phyloP scores from a whole-genome alignment of 2,888 invertebrate genomes.

The Cantharis flavilabris region DNA sequence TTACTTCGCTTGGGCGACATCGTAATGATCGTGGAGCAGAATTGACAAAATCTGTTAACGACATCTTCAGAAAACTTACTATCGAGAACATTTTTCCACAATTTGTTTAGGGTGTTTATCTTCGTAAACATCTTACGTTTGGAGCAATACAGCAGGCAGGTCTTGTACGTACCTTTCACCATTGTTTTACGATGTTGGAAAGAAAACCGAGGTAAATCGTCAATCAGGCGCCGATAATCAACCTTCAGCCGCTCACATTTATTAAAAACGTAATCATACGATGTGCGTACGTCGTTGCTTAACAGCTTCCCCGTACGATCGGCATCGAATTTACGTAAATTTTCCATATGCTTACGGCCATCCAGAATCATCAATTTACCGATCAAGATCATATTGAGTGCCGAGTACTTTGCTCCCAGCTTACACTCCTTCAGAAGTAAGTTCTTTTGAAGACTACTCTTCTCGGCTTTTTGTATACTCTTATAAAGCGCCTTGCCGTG shows the following conservation, averaged over 20 bases:
- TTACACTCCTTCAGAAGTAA: neutral
- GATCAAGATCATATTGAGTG: neutral
- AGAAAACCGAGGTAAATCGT: neutral
- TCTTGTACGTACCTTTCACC: neutral
- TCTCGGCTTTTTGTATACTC: neutral
- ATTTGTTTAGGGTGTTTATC: neutral
- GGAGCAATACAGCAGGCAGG: neutral
- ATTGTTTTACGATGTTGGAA: neutral
- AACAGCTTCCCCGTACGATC: neutral
- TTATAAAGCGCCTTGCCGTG: neutral
- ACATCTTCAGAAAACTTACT: neutral
- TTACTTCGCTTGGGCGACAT: neutral
- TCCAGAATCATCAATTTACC: neutral
- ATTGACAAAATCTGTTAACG: neutral
- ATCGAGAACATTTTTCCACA: neutral
- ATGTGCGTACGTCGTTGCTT: neutral
- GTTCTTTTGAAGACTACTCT: neutral
- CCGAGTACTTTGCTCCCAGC: neutral
- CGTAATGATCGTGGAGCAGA: neutral
- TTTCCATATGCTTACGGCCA: neutral
- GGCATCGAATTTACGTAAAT: neutral
- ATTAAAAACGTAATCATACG: slow-evolving; percentile 1
- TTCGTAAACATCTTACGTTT: neutral
- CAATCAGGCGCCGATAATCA: neutral
- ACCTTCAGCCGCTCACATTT: neutral